phyloP scores from a whole-genome alignment of 2,113 vertebrate genomes.

The Phyllostomus hastatus region DNA sequence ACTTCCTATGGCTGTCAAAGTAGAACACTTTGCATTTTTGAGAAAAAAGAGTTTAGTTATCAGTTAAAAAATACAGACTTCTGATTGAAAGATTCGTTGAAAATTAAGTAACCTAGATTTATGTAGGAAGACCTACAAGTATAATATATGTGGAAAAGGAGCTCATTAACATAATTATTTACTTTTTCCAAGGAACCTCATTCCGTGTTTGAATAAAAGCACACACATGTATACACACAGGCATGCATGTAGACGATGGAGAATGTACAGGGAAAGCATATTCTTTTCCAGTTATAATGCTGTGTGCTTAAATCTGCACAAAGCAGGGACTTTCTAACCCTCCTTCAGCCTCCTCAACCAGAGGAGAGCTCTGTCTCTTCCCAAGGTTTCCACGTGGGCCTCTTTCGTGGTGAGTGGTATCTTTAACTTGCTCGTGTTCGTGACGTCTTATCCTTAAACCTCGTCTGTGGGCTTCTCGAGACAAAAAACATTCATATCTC shows the following conservation, averaged over 20 bases:
- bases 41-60: background rate
- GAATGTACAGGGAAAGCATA: background rate
- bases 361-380: background rate
- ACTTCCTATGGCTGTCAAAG: background rate
- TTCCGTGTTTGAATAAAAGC: background rate
- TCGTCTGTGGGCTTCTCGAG: background rate
- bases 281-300: background rate
- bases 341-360: background rate
- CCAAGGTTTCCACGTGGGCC: background rate
- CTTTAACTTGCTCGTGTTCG: rapidly evolving
- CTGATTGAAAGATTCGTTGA: background rate
- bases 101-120: background rate
- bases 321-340: background rate
- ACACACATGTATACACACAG: background rate
- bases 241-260: rapidly evolving
- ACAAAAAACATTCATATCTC: background rate
- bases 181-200: background rate
- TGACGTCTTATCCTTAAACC: background rate
- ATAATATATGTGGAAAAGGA: background rate
- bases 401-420: background rate
- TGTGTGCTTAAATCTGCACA: background rate
- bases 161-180: background rate
- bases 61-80: background rate
- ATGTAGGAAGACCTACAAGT: background rate
- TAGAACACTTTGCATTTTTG: background rate